These are phyloP conservation scores for Sminthopsis crassicaudata DNA, from an alignment of 2,113 vertebrate species.

Conservation along the genomic window DNA sequence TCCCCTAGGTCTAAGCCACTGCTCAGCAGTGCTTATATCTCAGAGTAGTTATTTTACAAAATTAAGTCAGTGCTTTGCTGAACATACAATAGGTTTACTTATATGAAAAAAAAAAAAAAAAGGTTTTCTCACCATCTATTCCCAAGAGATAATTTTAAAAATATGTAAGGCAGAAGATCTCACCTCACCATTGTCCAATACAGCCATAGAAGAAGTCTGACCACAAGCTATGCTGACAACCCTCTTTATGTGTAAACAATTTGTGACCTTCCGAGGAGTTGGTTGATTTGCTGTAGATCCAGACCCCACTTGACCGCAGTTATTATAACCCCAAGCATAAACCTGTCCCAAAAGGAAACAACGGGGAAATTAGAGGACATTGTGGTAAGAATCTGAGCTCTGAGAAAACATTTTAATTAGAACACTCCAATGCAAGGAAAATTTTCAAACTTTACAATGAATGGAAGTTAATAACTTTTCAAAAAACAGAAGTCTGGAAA, in stretches of 20 bases:
- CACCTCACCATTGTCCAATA: constrained; percentile 96
- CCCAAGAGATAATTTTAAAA: not conserved
- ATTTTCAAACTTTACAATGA: not conserved
- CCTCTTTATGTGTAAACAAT: constrained; percentile 91
- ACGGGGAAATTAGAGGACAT: not conserved
- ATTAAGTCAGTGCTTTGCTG: not conserved
- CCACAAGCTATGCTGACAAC: constrained; percentile 92
- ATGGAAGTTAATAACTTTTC: not conserved
- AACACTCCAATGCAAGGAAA: not conserved
- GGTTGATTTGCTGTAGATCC: constrained; percentile 97
- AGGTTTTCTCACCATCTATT: not conserved
- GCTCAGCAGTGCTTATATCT: not conserved
- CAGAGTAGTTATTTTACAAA: not conserved
- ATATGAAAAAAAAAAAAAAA: not conserved
- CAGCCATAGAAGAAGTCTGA: constrained; percentile 95
- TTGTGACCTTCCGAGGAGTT: constrained; percentile 92
- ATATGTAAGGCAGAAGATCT: constrained; percentile 32
- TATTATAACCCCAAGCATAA: constrained; percentile 98
- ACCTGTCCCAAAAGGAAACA: constrained; percentile 84
- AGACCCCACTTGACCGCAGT: constrained; percentile 97
- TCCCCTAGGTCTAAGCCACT: not conserved
- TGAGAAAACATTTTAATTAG: not conserved
- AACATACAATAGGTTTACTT: not conserved
- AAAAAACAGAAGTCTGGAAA: not conserved
- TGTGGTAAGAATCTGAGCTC: not conserved